Conservation (phyloP, 2,797 vertebrate species). For the Hydrophis major region DNA sequence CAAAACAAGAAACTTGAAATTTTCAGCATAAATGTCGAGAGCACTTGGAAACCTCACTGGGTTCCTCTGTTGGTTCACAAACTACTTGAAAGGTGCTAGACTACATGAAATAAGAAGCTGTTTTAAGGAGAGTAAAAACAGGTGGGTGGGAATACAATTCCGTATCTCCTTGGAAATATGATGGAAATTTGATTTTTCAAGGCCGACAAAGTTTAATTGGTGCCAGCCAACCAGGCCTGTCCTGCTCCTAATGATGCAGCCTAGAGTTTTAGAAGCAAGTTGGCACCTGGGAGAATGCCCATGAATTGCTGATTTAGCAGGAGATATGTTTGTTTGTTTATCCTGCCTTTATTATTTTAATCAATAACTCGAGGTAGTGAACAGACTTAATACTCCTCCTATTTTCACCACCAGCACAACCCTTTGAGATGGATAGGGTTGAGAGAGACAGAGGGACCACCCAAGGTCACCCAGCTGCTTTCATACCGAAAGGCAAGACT, state of each 20-base stretch:
- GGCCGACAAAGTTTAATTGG: slow-evolving; percentile 36
- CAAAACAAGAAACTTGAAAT: neutral
- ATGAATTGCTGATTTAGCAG: slow-evolving; percentile 16
- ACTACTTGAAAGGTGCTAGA: accelerated
- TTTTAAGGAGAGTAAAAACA: neutral
- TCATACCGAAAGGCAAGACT: no score
- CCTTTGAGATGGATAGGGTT: neutral
- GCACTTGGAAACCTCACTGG: neutral
- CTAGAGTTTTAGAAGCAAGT: neutral
- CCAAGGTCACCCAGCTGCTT: neutral
- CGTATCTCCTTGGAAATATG: slow-evolving; percentile 13
- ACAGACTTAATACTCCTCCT: neutral
- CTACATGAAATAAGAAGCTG: neutral
- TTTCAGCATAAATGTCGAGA: neutral
- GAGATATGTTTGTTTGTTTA: neutral
- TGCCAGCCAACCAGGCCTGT: slow-evolving; percentile 20
- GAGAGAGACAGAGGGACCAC: neutral
- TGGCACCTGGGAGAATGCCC: neutral
- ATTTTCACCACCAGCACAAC: neutral
- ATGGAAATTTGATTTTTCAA: slow-evolving; percentile 22
- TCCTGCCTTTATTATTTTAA: neutral
- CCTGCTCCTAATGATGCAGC: neutral
- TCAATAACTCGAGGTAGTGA: neutral
- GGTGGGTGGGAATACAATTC: neutral
- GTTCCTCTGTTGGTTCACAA: neutral